phyloP scores from a whole-genome alignment of 2,797 vertebrate species.

The Bryconaethiops microstoma region DNA sequence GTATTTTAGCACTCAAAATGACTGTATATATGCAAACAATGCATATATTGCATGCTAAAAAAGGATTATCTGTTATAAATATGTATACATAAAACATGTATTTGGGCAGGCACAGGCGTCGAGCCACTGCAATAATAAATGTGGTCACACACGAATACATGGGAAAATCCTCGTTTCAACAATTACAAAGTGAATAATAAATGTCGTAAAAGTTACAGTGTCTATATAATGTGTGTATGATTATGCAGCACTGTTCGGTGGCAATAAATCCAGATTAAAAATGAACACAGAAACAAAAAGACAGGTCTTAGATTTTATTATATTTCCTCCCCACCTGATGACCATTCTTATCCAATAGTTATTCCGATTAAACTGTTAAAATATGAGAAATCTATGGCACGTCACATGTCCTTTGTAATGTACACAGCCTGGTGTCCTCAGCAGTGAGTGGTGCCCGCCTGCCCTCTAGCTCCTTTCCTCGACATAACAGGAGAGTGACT shows the following conservation, averaged over 20 bases:
- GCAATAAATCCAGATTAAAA: neutral
- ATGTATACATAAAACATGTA: too few species aligned
- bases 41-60: too few species aligned
- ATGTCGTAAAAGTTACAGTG: neutral
- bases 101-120: too few species aligned
- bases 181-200: neutral
- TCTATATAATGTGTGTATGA: too few species aligned
- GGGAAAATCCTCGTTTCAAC: neutral
- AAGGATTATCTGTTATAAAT: too few species aligned
- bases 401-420: neutral
- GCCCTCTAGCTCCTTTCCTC: slow-evolving; percentile 15
- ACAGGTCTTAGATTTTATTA: neutral
- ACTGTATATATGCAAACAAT: too few species aligned
- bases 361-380: neutral
- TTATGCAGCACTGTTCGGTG: neutral
- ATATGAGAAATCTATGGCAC: neutral
- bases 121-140: too few species aligned
- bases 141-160: neutral
- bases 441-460: neutral
- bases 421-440: neutral
- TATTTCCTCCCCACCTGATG: neutral
- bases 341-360: neutral
- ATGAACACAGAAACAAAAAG: neutral
- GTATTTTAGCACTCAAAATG: too few species aligned
- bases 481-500: neutral